Evolutionary conservation across 2,888 invertebrate genomes (phyloP), one percentile per base, ranked within the genome.

Genomic region (Smittia aterrima): DNA sequence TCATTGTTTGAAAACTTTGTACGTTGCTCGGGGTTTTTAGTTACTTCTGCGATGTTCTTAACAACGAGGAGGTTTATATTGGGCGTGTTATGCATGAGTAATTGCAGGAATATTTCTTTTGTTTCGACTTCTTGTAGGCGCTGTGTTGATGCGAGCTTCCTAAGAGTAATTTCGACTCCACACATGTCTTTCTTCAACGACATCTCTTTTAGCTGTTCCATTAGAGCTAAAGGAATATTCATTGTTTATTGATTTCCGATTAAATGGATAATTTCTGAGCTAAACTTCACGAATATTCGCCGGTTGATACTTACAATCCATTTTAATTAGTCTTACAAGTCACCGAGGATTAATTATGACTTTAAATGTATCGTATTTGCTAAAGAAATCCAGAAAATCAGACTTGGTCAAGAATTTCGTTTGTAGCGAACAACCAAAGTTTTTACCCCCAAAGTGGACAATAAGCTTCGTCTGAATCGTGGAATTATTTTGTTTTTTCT

Each of bases 31-130:
- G 92, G 91, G 79, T 87, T 87, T 86, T 93, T 94, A 11, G 91
- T 91, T 32, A 93, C 85, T 83, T 95, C 94, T 0, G 95, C 93
- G 75, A 92, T 87, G 24, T 90, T 87, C 83, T 92, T 89, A 16
- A 90, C 86, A 22, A 87, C 86, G 76, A 88, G 81, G 75, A 85
- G 82, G 68, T 86, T 83, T 32, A 89, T 85, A 75, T 85, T 85
- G 76, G 81, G 82, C 76, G 86, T 85, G 68, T 83, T 84, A 22
- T 22, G 18, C 76, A 80, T 79, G 64, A 81, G 78, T n/a, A 83
- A 78, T 9, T 77, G 78, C 20, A 83, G 74, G 75, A 83, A 81
- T 18, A 80, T 79, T 7, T 82, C 81, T 47, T 81, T 81, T 75
- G 83, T 76, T 70, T 83, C 82, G 71, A 81, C 79, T 75, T 82